Conservation (phyloP, 2,888 invertebrate species). For the Sicus ferrugineus region DNA sequence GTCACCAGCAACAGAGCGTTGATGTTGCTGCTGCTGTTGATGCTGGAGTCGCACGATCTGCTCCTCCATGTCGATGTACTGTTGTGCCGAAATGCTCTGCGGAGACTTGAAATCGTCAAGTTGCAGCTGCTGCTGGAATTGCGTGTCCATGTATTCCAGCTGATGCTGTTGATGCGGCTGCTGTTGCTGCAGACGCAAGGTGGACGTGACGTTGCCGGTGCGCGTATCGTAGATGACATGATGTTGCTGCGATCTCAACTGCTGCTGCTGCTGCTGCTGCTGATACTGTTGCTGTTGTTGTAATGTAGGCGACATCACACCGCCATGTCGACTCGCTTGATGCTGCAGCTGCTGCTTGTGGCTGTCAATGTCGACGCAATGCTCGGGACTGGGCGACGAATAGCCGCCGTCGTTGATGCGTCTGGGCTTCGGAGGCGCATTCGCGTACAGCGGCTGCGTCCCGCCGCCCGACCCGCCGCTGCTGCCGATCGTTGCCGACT, state of each 20-base stretch:
- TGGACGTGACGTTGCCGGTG: constrained; percentile 63
- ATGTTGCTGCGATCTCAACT: constrained; percentile 62
- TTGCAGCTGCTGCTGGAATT: constrained; percentile 55
- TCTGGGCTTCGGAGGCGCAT: constrained; percentile 88
- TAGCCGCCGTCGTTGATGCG: constrained; percentile 79
- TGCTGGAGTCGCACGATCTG: constrained; percentile 53
- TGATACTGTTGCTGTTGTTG: constrained; percentile 49
- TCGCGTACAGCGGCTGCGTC: constrained; percentile 81
- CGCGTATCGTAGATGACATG: constrained; percentile 67
- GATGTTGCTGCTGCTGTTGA: constrained; percentile 45
- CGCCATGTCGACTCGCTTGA: constrained; percentile 61
- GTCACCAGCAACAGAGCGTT: constrained; percentile 49
- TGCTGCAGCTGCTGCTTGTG: constrained; percentile 49
- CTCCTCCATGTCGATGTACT: constrained; percentile 58
- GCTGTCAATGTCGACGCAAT: constrained; percentile 63
- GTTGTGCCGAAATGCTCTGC: constrained; percentile 35
- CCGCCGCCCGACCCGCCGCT: constrained; percentile 52
- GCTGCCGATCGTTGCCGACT: constrained; percentile 47
- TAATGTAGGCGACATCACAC: constrained; percentile 59
- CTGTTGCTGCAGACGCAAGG: constrained; percentile 55
- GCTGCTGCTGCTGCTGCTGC: constrained; percentile 43
- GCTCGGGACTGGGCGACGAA: constrained; percentile 78
- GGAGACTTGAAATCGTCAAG: constrained; percentile 43
- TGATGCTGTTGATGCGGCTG: constrained; percentile 52
- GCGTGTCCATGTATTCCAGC: constrained; percentile 54